Base-by-base conservation (phyloP, 1,140 invertebrate genomes). In the Anadara kagoshimensis region DNA sequence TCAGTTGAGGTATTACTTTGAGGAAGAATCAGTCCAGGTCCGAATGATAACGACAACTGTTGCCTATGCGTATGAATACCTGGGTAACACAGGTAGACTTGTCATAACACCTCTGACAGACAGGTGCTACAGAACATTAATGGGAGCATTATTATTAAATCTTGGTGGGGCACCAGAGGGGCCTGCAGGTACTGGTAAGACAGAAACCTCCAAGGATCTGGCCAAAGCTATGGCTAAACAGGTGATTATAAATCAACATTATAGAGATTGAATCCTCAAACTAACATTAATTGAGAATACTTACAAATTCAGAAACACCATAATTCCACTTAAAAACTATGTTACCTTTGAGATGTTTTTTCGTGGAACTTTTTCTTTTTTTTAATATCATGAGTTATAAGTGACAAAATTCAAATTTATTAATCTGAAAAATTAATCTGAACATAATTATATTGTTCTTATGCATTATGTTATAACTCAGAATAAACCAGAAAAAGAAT, bases 171-270 rank as follows among this genome's bases (percentile, higher is more conserved):
- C 89, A 22, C 89, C 89, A 11, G 89, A 90, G 69, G 89, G 89
- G 16, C 89, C 89, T 16, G 89, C 89, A 16, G 89, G 89, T 10
- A 90, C 89, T 11, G 89, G 89, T 16, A 90, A 90, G 76, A 90
- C 89, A 63, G 89, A 90, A 69, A 90, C 89, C 10, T 89, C 86
- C n/a, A 90, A 90, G 78, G 89, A 90, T 79, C 71, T 90, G 44
- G 89, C 89, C 36, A 90, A 90, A 76, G 89, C 88, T 26, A 87
- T 90, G 5, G 89, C 89, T 24, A 90, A 90, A 77, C 89, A 89
- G 85, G 87, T 87, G 56, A 44, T 10, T 65, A 43, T 64, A n/a
- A 4, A 36, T 59, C 18, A 16, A 58, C 8, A 29, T n/a, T n/a
- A n/a, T n/a, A n/a, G n/a, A n/a, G n/a, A n/a, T n/a, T n/a, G n/a